Conservation (phyloP, 1,140 invertebrate genomes). For the Mylabris phalerata region DNA sequence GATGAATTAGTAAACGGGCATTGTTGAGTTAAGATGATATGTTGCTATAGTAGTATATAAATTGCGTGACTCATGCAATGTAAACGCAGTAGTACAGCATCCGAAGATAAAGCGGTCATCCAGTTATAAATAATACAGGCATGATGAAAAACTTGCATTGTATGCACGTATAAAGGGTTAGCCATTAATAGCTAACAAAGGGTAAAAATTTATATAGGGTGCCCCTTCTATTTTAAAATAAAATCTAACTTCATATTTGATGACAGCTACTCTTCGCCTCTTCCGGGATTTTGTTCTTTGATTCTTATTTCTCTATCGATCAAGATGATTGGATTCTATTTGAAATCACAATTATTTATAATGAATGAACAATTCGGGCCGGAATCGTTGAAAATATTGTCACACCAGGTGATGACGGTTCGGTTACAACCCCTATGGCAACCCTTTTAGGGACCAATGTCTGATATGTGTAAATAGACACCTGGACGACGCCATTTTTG, state of each 20-base stretch:
- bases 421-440: too few species aligned
- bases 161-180: conserved; percentile 33
- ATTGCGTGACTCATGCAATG: conserved; percentile 31
- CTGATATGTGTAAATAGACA: too few species aligned
- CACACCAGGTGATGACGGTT: too few species aligned
- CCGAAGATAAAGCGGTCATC: conserved; percentile 34
- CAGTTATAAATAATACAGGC: conserved; percentile 34
- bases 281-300: conserved; percentile 31
- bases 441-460: too few species aligned
- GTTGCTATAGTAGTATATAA: conserved; percentile 16
- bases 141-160: conserved; percentile 37
- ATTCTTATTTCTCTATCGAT: conserved; percentile 3
- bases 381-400: too few species aligned
- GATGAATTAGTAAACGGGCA: conserved; percentile 17
- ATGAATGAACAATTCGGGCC: too few species aligned
- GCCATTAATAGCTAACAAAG: conserved; percentile 32
- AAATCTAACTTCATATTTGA: conserved; percentile 31
- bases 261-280: conserved; percentile 24
- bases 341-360: too few species aligned
- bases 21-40: conserved; percentile 18
- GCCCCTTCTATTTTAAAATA: conserved; percentile 24
- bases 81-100: conserved; percentile 20
- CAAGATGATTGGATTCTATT: neutral
- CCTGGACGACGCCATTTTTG: too few species aligned
- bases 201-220: conserved; percentile 25